These are phyloP conservation scores for Callyntrura sp. DNA, from an alignment of 2,888 invertebrate genomes.

Conservation along the genomic window DNA sequence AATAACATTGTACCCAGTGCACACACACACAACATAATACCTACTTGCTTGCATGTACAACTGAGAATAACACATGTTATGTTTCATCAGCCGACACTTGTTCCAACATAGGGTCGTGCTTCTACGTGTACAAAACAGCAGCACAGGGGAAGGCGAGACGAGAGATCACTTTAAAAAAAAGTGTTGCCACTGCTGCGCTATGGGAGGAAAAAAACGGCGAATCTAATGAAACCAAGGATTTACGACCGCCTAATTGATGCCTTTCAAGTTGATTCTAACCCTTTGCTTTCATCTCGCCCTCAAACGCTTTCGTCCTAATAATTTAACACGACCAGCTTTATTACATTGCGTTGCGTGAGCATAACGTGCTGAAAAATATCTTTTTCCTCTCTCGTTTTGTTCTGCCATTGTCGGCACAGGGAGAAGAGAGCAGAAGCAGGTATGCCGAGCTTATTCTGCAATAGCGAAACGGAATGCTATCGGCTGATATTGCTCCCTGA, in stretches of 20 bases:
- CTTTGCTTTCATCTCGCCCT: slow-evolving; percentile 46
- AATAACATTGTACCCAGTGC: slow-evolving; percentile 31
- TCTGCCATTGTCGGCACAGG: too few species aligned
- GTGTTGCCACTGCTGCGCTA: slow-evolving; percentile 64
- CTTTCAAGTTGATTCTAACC: slow-evolving; percentile 80
- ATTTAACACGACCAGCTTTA: too few species aligned
- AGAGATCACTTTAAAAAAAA: slow-evolving; percentile 59
- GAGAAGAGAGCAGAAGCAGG: too few species aligned
- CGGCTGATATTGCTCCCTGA: too few species aligned
- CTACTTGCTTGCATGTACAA: too few species aligned
- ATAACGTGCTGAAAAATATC: too few species aligned
- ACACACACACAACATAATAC: slow-evolving; percentile 29
- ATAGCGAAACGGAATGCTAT: too few species aligned
- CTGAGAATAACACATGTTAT: slow-evolving; percentile 36
- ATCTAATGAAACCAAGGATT: slow-evolving; percentile 84
- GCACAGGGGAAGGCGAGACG: background rate
- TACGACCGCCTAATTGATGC: slow-evolving; percentile 84
- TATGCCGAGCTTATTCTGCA: too few species aligned
- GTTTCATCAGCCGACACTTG: slow-evolving; percentile 4
- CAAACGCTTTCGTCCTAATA: slow-evolving; percentile 18
- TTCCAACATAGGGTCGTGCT: slow-evolving; percentile 2
- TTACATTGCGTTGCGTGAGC: too few species aligned
- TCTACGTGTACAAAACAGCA: background rate
- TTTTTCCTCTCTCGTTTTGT: too few species aligned
- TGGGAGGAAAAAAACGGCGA: slow-evolving; percentile 51